Conservation (phyloP, 2,113 vertebrate genomes). For the Eptatretus burgeri region DNA sequence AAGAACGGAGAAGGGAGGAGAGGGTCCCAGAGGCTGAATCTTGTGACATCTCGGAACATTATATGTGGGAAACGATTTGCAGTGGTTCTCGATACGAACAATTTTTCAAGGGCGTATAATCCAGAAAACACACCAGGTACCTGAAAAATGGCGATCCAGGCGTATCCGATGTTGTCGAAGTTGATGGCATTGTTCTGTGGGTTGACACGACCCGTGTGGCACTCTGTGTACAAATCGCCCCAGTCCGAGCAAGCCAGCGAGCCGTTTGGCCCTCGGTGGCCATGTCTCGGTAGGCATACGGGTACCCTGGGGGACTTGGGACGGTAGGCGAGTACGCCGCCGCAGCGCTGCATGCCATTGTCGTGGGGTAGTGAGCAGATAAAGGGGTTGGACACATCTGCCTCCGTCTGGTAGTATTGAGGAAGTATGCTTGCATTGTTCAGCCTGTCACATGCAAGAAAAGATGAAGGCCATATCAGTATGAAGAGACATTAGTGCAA, state of each 20-base stretch:
- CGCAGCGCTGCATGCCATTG: constrained; percentile 65
- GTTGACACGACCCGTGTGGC: constrained; percentile 47
- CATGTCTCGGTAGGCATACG: not conserved
- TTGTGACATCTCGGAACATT: too few relatives aligned
- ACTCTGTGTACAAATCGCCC: constrained; percentile 31
- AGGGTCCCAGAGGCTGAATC: too few relatives aligned
- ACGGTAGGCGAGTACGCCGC: constrained; percentile 34
- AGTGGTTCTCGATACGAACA: too few relatives aligned
- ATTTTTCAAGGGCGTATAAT: too few relatives aligned
- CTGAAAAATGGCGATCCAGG: constrained; percentile 98
- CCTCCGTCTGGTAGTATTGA: constrained; percentile 70
- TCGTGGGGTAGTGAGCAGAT: constrained; percentile 67
- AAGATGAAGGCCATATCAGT: too few relatives aligned
- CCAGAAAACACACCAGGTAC: too few relatives aligned
- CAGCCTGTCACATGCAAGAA: too few relatives aligned
- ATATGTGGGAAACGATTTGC: too few relatives aligned
- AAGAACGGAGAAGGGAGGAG: too few relatives aligned
- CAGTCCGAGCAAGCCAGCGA: not conserved
- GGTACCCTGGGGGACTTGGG: constrained; percentile 33
- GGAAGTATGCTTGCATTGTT: too few relatives aligned
- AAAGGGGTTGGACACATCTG: constrained; percentile 75
- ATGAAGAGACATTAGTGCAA: too few relatives aligned
- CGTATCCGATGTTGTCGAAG: constrained; percentile 92
- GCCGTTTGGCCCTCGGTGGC: not conserved
- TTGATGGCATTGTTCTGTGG: constrained; percentile 95